Percentiles rank a stretch among this genome's conserved stretches.
phyloP scores from a whole-genome alignment of 2,113 vertebrate genomes.

The Tursiops truncatus region DNA sequence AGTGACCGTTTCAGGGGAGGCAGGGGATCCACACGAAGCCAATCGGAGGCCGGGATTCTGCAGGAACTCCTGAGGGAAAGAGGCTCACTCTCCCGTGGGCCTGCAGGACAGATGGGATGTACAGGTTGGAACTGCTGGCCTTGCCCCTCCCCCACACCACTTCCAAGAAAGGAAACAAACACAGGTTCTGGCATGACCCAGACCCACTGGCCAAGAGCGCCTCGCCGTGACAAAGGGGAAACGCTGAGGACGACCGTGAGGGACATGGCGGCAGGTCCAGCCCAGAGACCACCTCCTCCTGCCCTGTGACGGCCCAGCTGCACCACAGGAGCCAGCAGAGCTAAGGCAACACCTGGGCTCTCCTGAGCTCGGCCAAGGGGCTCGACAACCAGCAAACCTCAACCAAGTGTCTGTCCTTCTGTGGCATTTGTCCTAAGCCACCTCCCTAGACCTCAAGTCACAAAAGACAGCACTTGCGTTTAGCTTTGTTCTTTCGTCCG shows the following conservation, averaged over 20 bases:
- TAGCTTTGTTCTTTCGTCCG: neutral
- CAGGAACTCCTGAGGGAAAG: neutral
- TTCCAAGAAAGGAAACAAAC: neutral
- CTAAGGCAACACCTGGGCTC: neutral
- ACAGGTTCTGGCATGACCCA: neutral
- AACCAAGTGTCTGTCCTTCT: fast-evolving
- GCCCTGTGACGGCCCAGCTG: fast-evolving
- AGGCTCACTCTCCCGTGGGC: neutral
- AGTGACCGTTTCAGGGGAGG: neutral
- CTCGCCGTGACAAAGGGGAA: neutral
- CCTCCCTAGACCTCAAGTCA: neutral
- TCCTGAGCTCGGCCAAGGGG: neutral
- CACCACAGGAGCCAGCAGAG: fast-evolving
- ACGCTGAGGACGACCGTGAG: fast-evolving
- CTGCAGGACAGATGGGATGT: fast-evolving
- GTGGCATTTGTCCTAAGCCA: neutral
- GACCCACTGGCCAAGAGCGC: neutral
- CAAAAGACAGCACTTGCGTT: neutral
- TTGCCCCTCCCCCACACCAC: neutral
- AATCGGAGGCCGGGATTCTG: neutral
- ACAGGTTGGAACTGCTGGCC: neutral
- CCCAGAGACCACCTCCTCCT: neutral
- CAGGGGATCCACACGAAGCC: neutral
- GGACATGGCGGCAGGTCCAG: fast-evolving
- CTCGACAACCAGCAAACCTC: neutral